phyloP scores from a whole-genome alignment of 2,797 vertebrate species.

The Astyanax mexicanus region DNA sequence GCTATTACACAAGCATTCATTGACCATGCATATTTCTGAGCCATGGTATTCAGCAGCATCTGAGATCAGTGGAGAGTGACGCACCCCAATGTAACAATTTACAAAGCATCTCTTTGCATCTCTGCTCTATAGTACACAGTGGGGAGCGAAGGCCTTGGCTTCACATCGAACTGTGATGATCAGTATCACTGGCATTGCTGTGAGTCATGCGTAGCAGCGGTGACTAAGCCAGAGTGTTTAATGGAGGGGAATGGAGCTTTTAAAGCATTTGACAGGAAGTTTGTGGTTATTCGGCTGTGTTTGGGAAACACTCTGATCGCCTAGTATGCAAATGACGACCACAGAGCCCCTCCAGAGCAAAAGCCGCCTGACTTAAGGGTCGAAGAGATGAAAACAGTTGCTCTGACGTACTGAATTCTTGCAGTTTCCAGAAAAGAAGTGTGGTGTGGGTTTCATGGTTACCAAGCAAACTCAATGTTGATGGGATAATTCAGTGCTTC shows the following conservation, averaged over 20 bases:
- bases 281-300: slow-evolving; percentile 37
- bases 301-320: slow-evolving; percentile 32
- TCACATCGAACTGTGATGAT: background rate
- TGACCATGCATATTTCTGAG: background rate
- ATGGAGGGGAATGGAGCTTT: slow-evolving; percentile 13
- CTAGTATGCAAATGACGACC: slow-evolving; percentile 27
- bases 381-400: background rate
- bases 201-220: slow-evolving; percentile 44
- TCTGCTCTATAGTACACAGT: slow-evolving; percentile 8
- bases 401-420: background rate
- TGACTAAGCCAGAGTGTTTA: slow-evolving; percentile 51
- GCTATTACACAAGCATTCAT: slow-evolving; percentile 13
- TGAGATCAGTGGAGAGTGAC: background rate
- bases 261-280: slow-evolving; percentile 41
- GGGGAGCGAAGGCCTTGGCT: slow-evolving; percentile 5
- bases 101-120: background rate
- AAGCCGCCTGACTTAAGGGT: background rate
- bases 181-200: slow-evolving; percentile 1
- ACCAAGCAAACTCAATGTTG: background rate
- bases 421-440: background rate
- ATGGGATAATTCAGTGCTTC: slow-evolving; percentile 31
- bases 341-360: slow-evolving; percentile 19
- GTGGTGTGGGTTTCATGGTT: background rate
- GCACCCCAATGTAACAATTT: background rate
- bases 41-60: slow-evolving; percentile 12